Base-by-base conservation (phyloP, 2,888 invertebrate genomes). In the Cylindroiulus punctatus region DNA sequence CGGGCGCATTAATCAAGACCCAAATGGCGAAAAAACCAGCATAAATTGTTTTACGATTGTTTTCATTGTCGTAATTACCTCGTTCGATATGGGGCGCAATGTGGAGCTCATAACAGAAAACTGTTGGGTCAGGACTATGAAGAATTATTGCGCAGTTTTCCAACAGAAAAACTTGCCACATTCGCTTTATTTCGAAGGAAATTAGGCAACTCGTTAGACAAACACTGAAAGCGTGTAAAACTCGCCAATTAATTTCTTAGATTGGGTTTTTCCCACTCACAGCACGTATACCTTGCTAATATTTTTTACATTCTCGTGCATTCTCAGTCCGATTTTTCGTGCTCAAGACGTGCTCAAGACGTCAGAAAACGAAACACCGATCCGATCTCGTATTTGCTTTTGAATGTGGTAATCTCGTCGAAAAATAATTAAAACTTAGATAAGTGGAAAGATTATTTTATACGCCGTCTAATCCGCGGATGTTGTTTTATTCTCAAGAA, bases 391-490 rank as follows among this genome's bases (percentile, higher is more conserved):
- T 52, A 52, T 52, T 52, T 52, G 36, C 36, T 36, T 36, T 36
- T 36, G 7, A 36, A 36, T 36, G 7, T n/a, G 52, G n/a, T 52
- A 52, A 52, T 52, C 52, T 52, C n/a, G 19, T 2, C n/a, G 12
- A 52, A 52, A 52, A 52, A 52, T 52, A 52, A 52, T 52, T 52
- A 52, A 52, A 52, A 52, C 52, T n/a, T 19, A 52, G 52, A 52
- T 52, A 52, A 52, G n/a, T n/a, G 52, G 52, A n/a, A 52, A 52
- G 52, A 52, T 52, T 52, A 52, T 52, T 52, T 52, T 52, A 52
- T n/a, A 52, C n/a, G 7, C n/a, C n/a, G 19, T 52, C 52, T 52
- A 52, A 52, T 52, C 52, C 52, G 52, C 52, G 52, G n/a, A n/a
- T 52, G 52, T n/a, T 52, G 52, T 52, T 52, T 52, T n/a, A 52